phyloP scores from a whole-genome alignment of 53 echinoderm and acorn worm species.

The Apostichopus leukothele region DNA sequence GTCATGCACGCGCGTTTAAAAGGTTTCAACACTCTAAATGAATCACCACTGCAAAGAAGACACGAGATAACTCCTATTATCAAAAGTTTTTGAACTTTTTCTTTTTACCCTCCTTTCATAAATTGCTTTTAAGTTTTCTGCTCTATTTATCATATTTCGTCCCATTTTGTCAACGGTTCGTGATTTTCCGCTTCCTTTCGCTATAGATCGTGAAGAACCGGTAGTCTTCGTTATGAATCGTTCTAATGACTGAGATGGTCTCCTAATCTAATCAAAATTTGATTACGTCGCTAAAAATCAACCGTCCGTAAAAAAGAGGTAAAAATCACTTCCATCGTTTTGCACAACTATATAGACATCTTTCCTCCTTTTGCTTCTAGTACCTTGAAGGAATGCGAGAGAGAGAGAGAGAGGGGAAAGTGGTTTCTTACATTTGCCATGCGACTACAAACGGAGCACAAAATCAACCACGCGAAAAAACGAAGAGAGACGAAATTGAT shows the following conservation, averaged over 20 bases:
- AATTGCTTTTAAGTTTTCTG: background rate
- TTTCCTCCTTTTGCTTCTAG: background rate
- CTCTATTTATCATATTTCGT: background rate
- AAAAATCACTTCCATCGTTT: background rate
- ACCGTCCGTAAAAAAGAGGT: conserved; percentile 26
- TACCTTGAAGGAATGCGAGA: conserved; percentile 7
- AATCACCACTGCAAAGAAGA: too few species aligned
- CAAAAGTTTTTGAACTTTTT: too few species aligned
- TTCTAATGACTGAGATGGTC: conserved; percentile 38
- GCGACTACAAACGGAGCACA: conserved; percentile 9
- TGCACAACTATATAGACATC: background rate
- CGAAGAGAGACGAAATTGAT: background rate
- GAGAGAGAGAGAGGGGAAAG: too few species aligned
- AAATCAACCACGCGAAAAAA: conserved; percentile 21
- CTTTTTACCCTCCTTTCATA: too few species aligned
- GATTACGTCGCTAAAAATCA: conserved; percentile 22
- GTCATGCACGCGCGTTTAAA: too few species aligned
- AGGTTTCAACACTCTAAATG: too few species aligned
- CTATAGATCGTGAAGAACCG: conserved; percentile 12
- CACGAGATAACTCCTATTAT: too few species aligned
- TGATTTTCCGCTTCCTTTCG: background rate
- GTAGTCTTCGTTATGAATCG: conserved; percentile 25
- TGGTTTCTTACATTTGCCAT: background rate
- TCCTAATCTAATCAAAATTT: conserved; percentile 40
- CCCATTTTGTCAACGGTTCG: background rate